Conservation (phyloP, 2,888 invertebrate species). For the Euzetes globulus region DNA sequence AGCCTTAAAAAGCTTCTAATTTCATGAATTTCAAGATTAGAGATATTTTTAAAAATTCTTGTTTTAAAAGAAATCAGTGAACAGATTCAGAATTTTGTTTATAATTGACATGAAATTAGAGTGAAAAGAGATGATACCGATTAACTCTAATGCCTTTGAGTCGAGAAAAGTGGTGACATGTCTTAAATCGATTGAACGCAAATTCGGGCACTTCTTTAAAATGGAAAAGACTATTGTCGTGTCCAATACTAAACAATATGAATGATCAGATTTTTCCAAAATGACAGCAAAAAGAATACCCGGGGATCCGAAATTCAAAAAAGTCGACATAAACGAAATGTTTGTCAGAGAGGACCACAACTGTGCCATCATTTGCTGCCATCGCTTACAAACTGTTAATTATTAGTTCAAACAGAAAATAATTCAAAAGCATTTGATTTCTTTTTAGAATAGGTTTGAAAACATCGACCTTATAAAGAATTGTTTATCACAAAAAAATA, state of each 20-base stretch:
- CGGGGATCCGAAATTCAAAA: constrained; percentile 37
- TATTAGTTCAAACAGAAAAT: neutral
- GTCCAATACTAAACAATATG: constrained; percentile 36
- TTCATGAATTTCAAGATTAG: too few relatives aligned
- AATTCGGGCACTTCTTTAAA: constrained; percentile 39
- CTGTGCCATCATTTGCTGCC: constrained; percentile 36
- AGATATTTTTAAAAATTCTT: too few relatives aligned
- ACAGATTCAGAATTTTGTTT: too few relatives aligned
- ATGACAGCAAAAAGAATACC: too few relatives aligned
- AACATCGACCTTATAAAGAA: neutral
- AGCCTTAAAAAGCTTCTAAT: too few relatives aligned
- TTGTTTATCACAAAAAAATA: constrained; percentile 5
- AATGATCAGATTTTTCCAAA: too few relatives aligned
- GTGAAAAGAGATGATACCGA: constrained; percentile 34
- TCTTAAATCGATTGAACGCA: constrained; percentile 38
- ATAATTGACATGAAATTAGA: too few relatives aligned
- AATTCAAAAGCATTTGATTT: too few relatives aligned
- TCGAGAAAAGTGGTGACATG: constrained; percentile 39
- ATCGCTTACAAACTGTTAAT: constrained; percentile 39
- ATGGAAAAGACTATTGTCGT: constrained; percentile 38
- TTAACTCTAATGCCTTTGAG: constrained; percentile 40
- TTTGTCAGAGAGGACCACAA: constrained; percentile 37
- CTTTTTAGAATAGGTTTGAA: neutral
- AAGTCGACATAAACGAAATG: constrained; percentile 37
- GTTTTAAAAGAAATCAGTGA: too few relatives aligned